Evolutionary conservation across 2,888 invertebrate genomes (phyloP), one percentile per base, ranked within the genome.

Genomic region (Spisula solida): DNA sequence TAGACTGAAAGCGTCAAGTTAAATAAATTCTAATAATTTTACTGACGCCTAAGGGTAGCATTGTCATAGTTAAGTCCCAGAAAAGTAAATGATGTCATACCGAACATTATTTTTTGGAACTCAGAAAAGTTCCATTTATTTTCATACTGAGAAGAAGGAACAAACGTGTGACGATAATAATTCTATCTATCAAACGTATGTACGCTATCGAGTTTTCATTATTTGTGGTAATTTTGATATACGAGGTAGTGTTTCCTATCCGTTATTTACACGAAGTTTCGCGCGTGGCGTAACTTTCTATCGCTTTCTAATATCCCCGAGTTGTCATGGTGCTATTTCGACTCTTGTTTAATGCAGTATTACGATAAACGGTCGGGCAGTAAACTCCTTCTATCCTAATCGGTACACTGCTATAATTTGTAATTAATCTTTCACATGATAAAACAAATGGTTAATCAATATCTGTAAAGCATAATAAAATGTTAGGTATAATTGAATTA

Each of bases 281-380:
- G 41, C 84, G 84, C 55, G 75, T 75, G 47, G 81, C 81, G 47
- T 60, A 48, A 51, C 29, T n/a, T 66, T 86, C 66, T 20, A 81
- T 86, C 66, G 48, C 51, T 66, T 12, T 81, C 29, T 86, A 85
- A 85, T 88, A 82, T 85, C 88, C 88, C 34, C 56, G 18, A 12
- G 70, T 51, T 85, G 88, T 78, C 85, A 85, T 78, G n/a, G 60
- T 29, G 51, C 34, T 75, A 14, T 78, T 41, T 85, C 70, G 85
- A 60, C 56, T 85, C 88, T 47, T 56, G 41, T 82, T 88, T 81
- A 51, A 84, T 78, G 84, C 8, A 29, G 25, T 8, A 48, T 20
- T 41, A 31, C 25, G 55, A 84, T 84, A 84, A 31, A 29, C 20
- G 51, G 31, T 29, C 47, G 6, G 29, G 51, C 51, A 31, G 55